These are phyloP conservation scores for Neodontobutis hainanensis DNA, from an alignment of 2,113 vertebrate species.

Conservation along the genomic window DNA sequence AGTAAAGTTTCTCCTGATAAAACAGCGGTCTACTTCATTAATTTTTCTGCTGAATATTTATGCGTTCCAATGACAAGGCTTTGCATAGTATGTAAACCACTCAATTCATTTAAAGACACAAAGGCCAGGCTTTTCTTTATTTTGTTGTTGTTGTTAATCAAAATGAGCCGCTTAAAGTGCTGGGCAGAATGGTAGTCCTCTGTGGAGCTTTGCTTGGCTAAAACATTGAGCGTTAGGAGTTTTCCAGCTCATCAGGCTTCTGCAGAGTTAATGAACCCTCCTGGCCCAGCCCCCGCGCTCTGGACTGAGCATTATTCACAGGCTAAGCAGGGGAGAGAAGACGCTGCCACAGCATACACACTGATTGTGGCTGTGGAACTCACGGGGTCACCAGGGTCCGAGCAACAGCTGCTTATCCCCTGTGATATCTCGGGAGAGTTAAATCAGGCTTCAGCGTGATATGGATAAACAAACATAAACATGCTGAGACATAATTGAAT, in stretches of 20 bases:
- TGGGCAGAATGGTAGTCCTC: conserved; percentile 14
- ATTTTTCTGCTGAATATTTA: neutral
- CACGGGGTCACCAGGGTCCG: conserved; percentile 50
- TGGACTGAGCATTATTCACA: conserved; percentile 58
- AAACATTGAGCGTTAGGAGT: conserved; percentile 52
- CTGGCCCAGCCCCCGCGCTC: conserved; percentile 33
- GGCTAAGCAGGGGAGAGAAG: conserved; percentile 41
- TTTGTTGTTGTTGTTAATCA: no score
- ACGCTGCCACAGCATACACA: conserved; percentile 58
- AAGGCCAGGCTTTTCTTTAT: neutral
- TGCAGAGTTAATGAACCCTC: conserved; percentile 71
- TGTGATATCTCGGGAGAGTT: conserved; percentile 50
- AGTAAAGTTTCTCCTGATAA: neutral
- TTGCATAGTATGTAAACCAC: conserved; percentile 24
- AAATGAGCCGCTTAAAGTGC: conserved; percentile 3
- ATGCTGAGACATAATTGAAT: conserved; percentile 62
- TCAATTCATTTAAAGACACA: neutral
- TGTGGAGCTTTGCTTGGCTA: conserved; percentile 24
- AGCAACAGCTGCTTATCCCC: conserved; percentile 70
- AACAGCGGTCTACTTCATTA: neutral
- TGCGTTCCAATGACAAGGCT: neutral
- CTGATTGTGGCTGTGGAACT: conserved; percentile 54
- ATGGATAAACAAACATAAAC: conserved; percentile 70
- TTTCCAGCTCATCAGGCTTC: conserved; percentile 71
- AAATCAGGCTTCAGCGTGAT: conserved; percentile 52